These are phyloP conservation scores for Kuschelorhynchus macadamiae DNA, from an alignment of 2,888 invertebrate species.

Conservation along the genomic window DNA sequence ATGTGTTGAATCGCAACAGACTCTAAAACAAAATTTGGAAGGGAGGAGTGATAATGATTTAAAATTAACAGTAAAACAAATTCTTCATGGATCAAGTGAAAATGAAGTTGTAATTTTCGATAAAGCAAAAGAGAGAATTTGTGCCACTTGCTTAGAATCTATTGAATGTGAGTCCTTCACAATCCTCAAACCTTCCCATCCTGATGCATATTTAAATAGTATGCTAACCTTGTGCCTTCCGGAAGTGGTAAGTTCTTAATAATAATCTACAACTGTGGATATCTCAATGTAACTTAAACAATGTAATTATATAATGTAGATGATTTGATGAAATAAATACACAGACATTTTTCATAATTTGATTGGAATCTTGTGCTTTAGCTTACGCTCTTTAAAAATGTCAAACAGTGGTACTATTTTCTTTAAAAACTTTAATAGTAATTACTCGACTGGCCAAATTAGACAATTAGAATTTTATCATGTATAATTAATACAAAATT, in stretches of 20 bases:
- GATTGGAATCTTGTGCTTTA: no score
- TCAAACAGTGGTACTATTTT: no score
- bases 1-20: slow-evolving; percentile 22
- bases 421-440: no score
- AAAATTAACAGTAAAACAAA: slow-evolving; percentile 23
- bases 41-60: neutral
- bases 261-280: no score
- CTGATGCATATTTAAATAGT: slow-evolving; percentile 34
- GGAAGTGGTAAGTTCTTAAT: slow-evolving; percentile 34
- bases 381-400: no score
- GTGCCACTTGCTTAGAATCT: slow-evolving; percentile 27
- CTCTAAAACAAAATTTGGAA: slow-evolving; percentile 15
- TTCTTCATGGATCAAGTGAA: slow-evolving; percentile 10
- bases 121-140: slow-evolving; percentile 29
- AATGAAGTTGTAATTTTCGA: slow-evolving; percentile 9
- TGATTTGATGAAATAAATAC: no score
- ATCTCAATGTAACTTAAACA: no score
- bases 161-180: slow-evolving; percentile 32
- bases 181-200: slow-evolving; percentile 25
- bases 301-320: no score
- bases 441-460: no score
- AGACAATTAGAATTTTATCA: no score
- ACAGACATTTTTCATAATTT: no score
- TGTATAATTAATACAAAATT: no score
- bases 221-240: slow-evolving; percentile 37